Percentiles rank a stretch among this genome's conserved stretches.
Conservation (phyloP, 2,113 vertebrate genomes). For the human (Homo sapiens) region DNA sequence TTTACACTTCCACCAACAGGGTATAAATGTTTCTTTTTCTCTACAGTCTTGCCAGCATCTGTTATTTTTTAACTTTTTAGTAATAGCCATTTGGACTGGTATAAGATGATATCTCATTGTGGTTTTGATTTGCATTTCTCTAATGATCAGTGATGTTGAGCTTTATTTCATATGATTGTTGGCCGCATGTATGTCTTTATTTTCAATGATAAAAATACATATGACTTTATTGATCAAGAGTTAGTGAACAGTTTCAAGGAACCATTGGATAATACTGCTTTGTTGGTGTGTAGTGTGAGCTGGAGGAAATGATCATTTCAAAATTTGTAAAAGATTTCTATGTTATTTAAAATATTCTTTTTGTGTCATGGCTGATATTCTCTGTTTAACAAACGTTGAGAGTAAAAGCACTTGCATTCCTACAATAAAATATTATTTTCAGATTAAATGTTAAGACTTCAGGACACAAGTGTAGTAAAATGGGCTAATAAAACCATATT, state of each 20-base stretch:
- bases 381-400: background rate
- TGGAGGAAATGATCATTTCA: background rate
- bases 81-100: too few species aligned
- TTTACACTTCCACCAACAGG: too few species aligned
- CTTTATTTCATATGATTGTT: too few species aligned
- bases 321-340: background rate
- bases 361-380: background rate
- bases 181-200: background rate
- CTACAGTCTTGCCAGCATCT: too few species aligned
- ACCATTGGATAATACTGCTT: background rate
- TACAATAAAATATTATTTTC: background rate
- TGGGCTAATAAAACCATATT: background rate
- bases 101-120: too few species aligned
- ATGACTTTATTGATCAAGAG: background rate
- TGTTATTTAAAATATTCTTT: background rate
- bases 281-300: background rate
- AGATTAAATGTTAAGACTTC: constrained; percentile 10
- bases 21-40: too few species aligned
- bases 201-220: background rate
- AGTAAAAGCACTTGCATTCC: background rate
- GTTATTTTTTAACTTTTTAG: too few species aligned
- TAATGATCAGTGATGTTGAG: too few species aligned
- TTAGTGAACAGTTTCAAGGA: background rate
- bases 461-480: background rate
- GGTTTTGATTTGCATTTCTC: too few species aligned